Base-by-base conservation (phyloP, 2,888 invertebrate species). In the Halictus ligatus region DNA sequence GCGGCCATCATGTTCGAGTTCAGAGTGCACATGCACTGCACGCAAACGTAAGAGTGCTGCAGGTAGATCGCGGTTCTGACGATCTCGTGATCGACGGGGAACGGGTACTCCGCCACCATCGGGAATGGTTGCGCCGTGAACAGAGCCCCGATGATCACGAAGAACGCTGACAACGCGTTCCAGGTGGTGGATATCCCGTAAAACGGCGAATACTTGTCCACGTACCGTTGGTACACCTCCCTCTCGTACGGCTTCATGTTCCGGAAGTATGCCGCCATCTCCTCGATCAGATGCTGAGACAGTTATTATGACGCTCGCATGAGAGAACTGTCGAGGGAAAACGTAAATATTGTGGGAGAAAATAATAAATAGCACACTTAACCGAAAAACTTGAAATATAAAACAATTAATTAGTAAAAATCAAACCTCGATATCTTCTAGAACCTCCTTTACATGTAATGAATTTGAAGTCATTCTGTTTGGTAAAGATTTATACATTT, bases 211-310 rank as follows among this genome's bases (percentile, higher is more conserved):
- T 50, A 81, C 7, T 40, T 72, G 3, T 48, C 60, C 5, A 78
- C 7, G 29, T 72, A 60, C 1, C 35, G 13, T 6, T 72, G 48
- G 10, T 48, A 48, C 1, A 81, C 35, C 4, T 35, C 12, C 29
- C 25, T 60, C 15, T 81, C 78, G 25, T 78, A 60, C 8, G 50
- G 13, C 35, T 48, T 35, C 21, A 71, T 58, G n/a, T 46, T n/a
- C 58, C 46, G n/a, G 15, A 54, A 48, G 48, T 35, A 72, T 0
- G 8, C 18, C 3, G 13, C 4, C 81, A 81, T 78, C 12, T 72
- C 58, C 10, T 69, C 54, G n/a, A 77, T 15, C 18, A 80, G 13
- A 1, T 25, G n/a, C 80, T 80, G 69, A 2, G 77, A 80, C 29
- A 40, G 50, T 50, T 50, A 0, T n/a, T n/a, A n/a, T n/a, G n/a